Evolutionary conservation across 2,113 vertebrate genomes (phyloP).

Genomic region (Spea bombifrons): DNA sequence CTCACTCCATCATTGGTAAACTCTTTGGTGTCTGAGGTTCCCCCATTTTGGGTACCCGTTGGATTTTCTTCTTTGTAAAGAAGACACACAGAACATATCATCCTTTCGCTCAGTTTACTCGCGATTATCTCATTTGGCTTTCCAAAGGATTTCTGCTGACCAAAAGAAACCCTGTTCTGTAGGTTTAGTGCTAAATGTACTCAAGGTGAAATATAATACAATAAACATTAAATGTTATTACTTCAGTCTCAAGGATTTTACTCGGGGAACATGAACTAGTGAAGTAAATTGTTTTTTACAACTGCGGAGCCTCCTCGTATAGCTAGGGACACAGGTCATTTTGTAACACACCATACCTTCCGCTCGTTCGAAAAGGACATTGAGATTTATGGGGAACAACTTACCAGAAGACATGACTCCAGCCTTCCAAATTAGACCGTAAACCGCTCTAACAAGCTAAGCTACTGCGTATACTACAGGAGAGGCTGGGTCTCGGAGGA

Average conservation of each 20-base stretch:
- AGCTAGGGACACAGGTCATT: constrained; percentile 18
- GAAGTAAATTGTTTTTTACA: constrained; percentile 39
- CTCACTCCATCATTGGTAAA: too few species aligned
- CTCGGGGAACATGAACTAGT: constrained; percentile 22
- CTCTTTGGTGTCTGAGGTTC: too few species aligned
- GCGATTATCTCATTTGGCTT: too few species aligned
- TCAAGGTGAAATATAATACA: not conserved
- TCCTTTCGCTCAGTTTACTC: too few species aligned
- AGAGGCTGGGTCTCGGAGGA: not conserved
- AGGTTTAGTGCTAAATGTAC: not conserved
- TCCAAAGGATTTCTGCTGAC: not conserved
- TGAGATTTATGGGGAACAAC: constrained; percentile 44
- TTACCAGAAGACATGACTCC: constrained; percentile 31
- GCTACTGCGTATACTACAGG: constrained; percentile 18
- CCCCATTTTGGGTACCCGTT: too few species aligned
- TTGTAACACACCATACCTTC: not conserved
- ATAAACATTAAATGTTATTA: constrained; percentile 24
- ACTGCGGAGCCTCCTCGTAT: constrained; percentile 22
- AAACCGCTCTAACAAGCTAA: constrained; percentile 37
- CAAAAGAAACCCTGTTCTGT: not conserved
- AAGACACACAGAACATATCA: too few species aligned
- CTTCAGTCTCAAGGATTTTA: constrained; percentile 16
- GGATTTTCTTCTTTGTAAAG: too few species aligned
- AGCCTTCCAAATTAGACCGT: constrained; percentile 37
- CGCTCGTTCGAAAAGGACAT: constrained; percentile 31